A percentile compares a stretch with the other conserved stretches of the same genome.
Evolutionary conservation across 2,797 vertebrate genomes (phyloP).

Genomic region (Fringilla coelebs): DNA sequence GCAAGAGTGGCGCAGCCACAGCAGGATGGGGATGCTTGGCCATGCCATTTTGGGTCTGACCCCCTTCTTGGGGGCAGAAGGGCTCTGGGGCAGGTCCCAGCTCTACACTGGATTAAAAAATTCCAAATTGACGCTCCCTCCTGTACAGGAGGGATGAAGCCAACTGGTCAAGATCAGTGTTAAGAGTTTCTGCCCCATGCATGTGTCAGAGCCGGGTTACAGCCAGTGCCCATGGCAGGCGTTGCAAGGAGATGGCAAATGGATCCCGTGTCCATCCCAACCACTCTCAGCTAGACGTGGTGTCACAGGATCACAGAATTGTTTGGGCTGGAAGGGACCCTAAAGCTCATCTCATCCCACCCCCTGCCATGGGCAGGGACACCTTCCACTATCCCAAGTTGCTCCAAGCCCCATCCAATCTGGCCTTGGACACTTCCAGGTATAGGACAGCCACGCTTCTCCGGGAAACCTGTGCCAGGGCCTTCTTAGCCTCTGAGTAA

Average conservation of each 20-base stretch:
- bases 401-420: not conserved
- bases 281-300: not conserved
- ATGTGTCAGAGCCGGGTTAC: not conserved
- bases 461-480: not conserved
- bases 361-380: not conserved
- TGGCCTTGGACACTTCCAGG: not conserved
- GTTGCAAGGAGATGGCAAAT: accelerated
- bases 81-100: not conserved
- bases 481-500: not conserved
- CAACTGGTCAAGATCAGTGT: not conserved
- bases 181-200: not conserved
- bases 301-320: not conserved
- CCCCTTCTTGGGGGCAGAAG: not conserved
- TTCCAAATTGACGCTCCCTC: not conserved
- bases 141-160: not conserved
- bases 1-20: accelerated
- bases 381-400: not conserved
- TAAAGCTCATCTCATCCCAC: not conserved
- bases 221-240: not conserved
- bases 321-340: not conserved
- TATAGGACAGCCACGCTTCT: not conserved
- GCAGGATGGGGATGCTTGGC: not conserved
- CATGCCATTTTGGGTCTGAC: not conserved
- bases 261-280: accelerated
- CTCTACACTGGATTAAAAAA: not conserved